Percentiles rank a stretch among this genome's conserved stretches.
Evolutionary conservation across 1,140 invertebrate genomes (phyloP).

Genomic region (Trichomalopsis sarcophagae): DNA sequence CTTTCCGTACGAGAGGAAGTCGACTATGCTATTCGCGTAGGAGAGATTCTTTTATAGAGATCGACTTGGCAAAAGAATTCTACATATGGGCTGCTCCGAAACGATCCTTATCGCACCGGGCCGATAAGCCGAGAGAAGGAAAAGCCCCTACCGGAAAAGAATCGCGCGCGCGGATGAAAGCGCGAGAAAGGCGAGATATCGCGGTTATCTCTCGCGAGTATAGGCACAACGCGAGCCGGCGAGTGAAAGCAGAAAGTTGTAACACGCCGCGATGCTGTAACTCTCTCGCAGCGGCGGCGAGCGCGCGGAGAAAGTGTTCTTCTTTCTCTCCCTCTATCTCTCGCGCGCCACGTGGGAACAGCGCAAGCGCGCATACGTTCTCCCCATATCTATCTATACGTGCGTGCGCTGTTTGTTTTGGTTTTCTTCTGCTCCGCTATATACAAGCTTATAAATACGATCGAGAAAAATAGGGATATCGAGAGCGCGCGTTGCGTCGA

Average conservation of each 20-base stretch:
- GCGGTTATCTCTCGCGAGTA: conserved; percentile 54
- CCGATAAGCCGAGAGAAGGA: background rate
- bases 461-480: too few species aligned
- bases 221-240: conserved; percentile 52
- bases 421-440: background rate
- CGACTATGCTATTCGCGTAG: too few species aligned
- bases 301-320: conserved; percentile 70
- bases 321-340: conserved; percentile 67
- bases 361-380: conserved; percentile 3
- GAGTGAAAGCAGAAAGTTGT: conserved; percentile 76
- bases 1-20: background rate
- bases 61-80: too few species aligned
- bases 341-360: conserved; percentile 42
- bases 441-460: background rate
- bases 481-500: background rate
- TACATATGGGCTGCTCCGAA: background rate
- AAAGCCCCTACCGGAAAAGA: background rate
- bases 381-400: background rate
- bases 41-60: too few species aligned
- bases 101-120: background rate
- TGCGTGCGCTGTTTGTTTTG: conserved; percentile 17
- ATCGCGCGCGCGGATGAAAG: background rate
- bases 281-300: conserved; percentile 20
- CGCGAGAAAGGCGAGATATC: conserved; percentile 42
- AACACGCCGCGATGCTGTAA: conserved; percentile 63